phyloP scores from a whole-genome alignment of 2,888 invertebrate species.

The Anorthoa munda region DNA sequence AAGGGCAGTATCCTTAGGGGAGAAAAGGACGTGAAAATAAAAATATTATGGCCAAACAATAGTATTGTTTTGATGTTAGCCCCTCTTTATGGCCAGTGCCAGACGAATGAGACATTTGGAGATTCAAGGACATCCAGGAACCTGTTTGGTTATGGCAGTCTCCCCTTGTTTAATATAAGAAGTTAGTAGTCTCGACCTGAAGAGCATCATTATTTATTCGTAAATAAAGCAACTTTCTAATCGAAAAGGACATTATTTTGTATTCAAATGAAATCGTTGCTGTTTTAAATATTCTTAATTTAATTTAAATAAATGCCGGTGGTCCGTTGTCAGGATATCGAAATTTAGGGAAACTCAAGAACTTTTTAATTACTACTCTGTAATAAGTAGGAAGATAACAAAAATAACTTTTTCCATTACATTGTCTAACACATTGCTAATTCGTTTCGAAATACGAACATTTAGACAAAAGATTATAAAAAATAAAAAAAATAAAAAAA shows the following conservation, averaged over 20 bases:
- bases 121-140: conserved; percentile 29
- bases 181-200: not conserved
- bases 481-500: no score
- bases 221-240: conserved; percentile 35
- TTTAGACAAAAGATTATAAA: no score
- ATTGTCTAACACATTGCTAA: no score
- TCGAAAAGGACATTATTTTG: conserved; percentile 26
- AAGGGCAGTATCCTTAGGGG: conserved; percentile 10
- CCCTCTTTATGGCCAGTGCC: conserved; percentile 18
- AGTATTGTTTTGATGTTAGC: conserved; percentile 28
- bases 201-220: conserved; percentile 11
- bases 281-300: conserved; percentile 23
- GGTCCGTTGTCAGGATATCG: not conserved
- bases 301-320: conserved; percentile 6
- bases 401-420: not conserved
- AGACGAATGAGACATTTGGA: conserved; percentile 48
- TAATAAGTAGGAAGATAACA: no score
- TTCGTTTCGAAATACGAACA: no score
- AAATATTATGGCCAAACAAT: conserved; percentile 29
- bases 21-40: conserved; percentile 21
- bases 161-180: conserved; percentile 21
- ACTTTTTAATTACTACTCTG: not conserved
- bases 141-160: not conserved
- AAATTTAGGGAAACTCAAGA: not conserved
- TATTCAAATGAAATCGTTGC: conserved; percentile 25